These are phyloP conservation scores for Ochlodes sylvanus DNA, from an alignment of 2,888 invertebrate genomes.

Conservation along the genomic window DNA sequence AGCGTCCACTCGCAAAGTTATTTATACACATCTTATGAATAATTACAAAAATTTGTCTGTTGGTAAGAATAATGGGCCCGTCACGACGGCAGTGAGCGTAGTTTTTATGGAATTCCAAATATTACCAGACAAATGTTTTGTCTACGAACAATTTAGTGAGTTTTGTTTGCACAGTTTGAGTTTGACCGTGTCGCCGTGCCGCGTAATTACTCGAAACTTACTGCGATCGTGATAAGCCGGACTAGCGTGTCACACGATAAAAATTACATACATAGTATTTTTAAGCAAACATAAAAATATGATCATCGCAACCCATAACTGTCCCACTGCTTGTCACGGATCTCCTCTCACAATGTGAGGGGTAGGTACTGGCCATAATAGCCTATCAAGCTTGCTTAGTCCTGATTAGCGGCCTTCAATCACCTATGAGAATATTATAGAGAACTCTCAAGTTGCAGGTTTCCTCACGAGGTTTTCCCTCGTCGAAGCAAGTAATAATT, in stretches of 20 bases:
- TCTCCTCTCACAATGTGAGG: no score
- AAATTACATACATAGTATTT: no score
- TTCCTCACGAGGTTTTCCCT: no score
- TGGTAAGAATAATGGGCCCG: slow-evolving; percentile 20
- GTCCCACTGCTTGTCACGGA: no score
- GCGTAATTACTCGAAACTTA: background rate
- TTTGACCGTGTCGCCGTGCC: slow-evolving; percentile 42
- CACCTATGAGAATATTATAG: no score
- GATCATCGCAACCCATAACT: no score
- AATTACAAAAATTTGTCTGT: slow-evolving; percentile 14
- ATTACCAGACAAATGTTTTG: slow-evolving; percentile 56
- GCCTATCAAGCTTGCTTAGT: no score
- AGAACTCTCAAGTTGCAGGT: no score
- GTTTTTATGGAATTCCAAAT: slow-evolving; percentile 40
- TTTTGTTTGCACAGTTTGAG: slow-evolving; percentile 57
- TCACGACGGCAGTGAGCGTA: slow-evolving; percentile 2
- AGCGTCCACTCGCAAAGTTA: slow-evolving; percentile 6
- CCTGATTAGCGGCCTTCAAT: no score
- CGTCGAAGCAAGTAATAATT: no score
- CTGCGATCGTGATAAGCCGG: background rate
- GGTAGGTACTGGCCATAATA: no score
- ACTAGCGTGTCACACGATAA: background rate
- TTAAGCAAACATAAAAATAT: no score
- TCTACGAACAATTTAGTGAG: slow-evolving; percentile 56
- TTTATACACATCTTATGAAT: slow-evolving; percentile 7